phyloP scores from a whole-genome alignment of 2,797 vertebrate species.

The Aulostomus chinensis region DNA sequence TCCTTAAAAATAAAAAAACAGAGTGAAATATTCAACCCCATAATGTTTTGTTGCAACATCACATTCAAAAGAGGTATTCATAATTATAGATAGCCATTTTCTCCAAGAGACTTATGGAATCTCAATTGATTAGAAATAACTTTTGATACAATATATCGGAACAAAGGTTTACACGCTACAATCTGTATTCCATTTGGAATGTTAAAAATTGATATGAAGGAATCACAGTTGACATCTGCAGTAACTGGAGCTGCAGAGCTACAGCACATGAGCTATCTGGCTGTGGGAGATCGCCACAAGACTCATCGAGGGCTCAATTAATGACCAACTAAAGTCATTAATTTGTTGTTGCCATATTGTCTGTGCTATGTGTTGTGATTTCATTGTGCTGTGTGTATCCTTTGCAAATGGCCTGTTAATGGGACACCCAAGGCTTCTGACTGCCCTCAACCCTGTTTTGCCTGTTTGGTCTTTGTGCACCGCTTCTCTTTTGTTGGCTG shows the following conservation, averaged over 20 bases:
- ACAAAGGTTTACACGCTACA: no score
- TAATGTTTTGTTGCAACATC: not conserved
- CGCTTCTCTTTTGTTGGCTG: slow-evolving; percentile 91
- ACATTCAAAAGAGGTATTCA: not conserved
- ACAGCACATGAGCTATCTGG: not conserved
- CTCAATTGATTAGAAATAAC: not conserved
- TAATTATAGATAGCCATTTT: not conserved
- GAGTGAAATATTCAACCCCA: not conserved
- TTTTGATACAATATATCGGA: no score
- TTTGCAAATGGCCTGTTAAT: slow-evolving; percentile 58
- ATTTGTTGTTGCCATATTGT: slow-evolving; percentile 48
- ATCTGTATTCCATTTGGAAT: no score
- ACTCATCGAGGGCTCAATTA: slow-evolving; percentile 20
- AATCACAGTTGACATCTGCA: no score
- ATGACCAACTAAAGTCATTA: slow-evolving; percentile 28
- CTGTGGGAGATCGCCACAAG: not conserved
- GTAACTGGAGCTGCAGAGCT: not conserved
- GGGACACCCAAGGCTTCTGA: slow-evolving; percentile 66
- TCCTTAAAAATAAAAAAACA: not conserved
- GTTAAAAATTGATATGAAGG: no score
- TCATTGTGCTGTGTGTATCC: slow-evolving; percentile 42
- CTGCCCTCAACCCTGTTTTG: slow-evolving; percentile 75
- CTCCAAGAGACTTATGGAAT: no score
- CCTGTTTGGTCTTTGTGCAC: slow-evolving; percentile 86
- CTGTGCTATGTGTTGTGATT: slow-evolving; percentile 24